Percentiles rank a stretch among this genome's conserved stretches.
Conservation (phyloP, 2,797 vertebrate species). For the Luscinia luscinia region DNA sequence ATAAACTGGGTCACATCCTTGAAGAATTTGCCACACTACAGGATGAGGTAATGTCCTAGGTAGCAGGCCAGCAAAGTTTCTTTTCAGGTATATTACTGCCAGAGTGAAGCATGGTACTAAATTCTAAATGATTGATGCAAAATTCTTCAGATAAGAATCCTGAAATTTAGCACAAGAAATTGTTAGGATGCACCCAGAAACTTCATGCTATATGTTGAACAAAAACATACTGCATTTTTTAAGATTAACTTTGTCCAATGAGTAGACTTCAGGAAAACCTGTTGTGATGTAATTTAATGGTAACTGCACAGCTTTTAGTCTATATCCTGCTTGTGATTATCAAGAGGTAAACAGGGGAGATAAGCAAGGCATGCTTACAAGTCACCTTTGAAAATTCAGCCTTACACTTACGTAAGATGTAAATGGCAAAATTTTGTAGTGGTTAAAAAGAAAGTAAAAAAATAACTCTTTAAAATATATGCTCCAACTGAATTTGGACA, state of each 20-base stretch:
- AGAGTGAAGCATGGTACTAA: neutral
- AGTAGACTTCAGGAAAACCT: neutral
- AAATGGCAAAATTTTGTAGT: neutral
- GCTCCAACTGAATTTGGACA: neutral
- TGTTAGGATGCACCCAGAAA: neutral
- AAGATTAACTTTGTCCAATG: neutral
- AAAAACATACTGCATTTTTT: neutral
- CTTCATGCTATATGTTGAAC: neutral
- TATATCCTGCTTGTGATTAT: neutral
- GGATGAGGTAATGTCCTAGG: conserved; percentile 87
- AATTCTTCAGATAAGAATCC: neutral
- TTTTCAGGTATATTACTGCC: neutral
- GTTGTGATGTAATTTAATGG: neutral
- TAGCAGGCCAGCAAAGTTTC: neutral
- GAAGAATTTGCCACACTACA: conserved; percentile 98
- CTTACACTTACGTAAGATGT: neutral
- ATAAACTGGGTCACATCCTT: conserved; percentile 97
- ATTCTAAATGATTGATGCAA: neutral
- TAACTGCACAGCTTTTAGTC: neutral
- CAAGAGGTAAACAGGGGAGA: neutral
- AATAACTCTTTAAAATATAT: neutral
- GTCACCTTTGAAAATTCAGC: neutral
- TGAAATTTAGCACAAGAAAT: neutral
- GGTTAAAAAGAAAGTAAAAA: neutral
- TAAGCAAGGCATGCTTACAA: neutral